Base-by-base conservation (phyloP, 2,888 invertebrate species). In the Amorpha juglandis region DNA sequence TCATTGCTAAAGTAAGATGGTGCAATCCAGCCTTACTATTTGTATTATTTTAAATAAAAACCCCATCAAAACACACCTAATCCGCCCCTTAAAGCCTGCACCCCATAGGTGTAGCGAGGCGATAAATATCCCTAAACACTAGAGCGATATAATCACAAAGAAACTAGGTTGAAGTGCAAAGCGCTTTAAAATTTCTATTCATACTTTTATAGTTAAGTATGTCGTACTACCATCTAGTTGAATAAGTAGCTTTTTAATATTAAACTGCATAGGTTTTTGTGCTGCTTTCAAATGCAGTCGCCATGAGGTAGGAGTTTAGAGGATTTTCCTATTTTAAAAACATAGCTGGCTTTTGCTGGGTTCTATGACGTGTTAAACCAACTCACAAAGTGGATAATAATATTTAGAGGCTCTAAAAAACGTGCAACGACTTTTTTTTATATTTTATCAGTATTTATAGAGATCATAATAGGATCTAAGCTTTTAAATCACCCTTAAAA, bases 81-180 rank as follows among this genome's bases (percentile, higher is more conserved):
- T 64, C 33, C 64, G 47, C 45, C 35, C 48, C 55, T 19, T 38
- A 33, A 47, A 53, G 19, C 53, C n/a, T 27, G 27, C 70, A 67
- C 69, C 66, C 70, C 63, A 64, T 69, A 68, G 66, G 72, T 69
- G 70, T 71, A 74, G 70, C 73, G 71, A 64, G 63, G 38, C 72
- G 66, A 76, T 83, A 83, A 82, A 83, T 79, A 79, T 64, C 16
- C 69, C 77, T 76, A 78, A 80, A 83, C 81, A 80, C 80, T 81
- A 76, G 69, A 75, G 74, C 74, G 81, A 82, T 79, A 74, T 71
- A 77, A 84, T 84, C 82, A 68, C 55, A 53, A 68, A 68, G 69
- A 69, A 78, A 75, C 74, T 74, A 70, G 76, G 76, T 76, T 72
- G 69, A 63, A 70, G 74, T 74, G 72, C 70, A 71, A 63, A 70